Percentiles rank a stretch among this genome's conserved stretches.
These are phyloP conservation scores for Conus betulinus DNA, from an alignment of 1,140 invertebrate genomes.

Conservation along the genomic window DNA sequence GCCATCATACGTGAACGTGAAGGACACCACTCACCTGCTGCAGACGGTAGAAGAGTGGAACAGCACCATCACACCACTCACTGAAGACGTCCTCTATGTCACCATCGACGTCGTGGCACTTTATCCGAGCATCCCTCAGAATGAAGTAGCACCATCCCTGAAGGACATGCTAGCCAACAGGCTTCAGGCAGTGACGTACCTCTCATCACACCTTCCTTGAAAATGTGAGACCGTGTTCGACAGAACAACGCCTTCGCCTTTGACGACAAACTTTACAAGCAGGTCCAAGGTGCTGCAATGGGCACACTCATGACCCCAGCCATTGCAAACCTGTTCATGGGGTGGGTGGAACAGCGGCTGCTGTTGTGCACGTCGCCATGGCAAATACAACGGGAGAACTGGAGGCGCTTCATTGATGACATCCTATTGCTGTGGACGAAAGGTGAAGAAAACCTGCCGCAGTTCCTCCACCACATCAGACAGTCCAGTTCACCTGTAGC, in stretches of 20 bases:
- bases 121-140: neutral
- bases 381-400: neutral
- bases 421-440: neutral
- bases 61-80: neutral
- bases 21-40: neutral
- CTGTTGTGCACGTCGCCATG: neutral
- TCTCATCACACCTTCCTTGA: too few species aligned
- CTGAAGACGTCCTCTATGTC: neutral
- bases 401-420: slow-evolving; percentile 4
- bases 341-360: neutral
- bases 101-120: neutral
- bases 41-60: neutral
- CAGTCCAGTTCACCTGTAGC: neutral
- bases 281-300: neutral
- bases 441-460: neutral
- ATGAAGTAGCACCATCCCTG: neutral
- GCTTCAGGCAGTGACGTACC: too few species aligned
- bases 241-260: neutral
- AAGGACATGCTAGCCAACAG: neutral
- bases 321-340: neutral
- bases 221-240: neutral
- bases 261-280: neutral
- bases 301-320: neutral
- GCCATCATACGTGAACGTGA: neutral
- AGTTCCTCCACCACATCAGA: neutral